Evolutionary conservation across 2,888 invertebrate genomes (phyloP).

Genomic region (Drosophila leonis): DNA sequence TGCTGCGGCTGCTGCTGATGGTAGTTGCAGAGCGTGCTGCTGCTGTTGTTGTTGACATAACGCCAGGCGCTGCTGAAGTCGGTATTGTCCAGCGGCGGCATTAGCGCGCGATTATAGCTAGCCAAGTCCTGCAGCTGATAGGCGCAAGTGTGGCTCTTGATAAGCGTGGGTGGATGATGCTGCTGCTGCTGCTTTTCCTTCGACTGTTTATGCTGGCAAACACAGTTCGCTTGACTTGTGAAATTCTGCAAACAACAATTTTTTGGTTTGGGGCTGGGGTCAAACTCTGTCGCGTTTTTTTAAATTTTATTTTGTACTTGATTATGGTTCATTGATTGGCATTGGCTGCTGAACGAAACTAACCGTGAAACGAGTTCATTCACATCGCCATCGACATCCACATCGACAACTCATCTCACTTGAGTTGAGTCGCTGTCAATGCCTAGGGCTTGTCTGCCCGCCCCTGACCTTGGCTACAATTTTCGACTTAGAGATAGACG

Average conservation of each 20-base stretch:
- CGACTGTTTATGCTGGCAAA: constrained; percentile 58
- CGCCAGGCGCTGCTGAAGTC: constrained; percentile 70
- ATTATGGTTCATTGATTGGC: constrained; percentile 70
- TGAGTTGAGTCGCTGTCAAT: constrained; percentile 38
- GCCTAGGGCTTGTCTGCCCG: constrained; percentile 55
- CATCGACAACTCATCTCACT: constrained; percentile 24
- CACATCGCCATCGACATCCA: constrained; percentile 38
- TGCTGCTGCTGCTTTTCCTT: constrained; percentile 46
- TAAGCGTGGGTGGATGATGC: constrained; percentile 61
- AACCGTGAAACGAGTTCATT: constrained; percentile 68
- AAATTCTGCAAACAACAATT: constrained; percentile 68
- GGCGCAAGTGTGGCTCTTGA: constrained; percentile 80
- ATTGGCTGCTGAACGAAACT: constrained; percentile 29
- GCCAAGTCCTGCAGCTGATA: constrained; percentile 83
- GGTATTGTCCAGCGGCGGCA: constrained; percentile 83
- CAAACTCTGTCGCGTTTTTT: not conserved
- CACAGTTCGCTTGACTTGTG: constrained; percentile 77
- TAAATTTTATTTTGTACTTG: constrained; percentile 69
- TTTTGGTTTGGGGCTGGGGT: not conserved
- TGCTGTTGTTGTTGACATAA: constrained; percentile 69
- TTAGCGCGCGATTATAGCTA: constrained; percentile 78
- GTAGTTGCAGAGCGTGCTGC: constrained; percentile 14
- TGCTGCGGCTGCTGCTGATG: constrained; percentile 45
- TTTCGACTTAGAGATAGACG: constrained; percentile 37
- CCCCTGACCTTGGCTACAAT: constrained; percentile 77